Conservation (phyloP, 1,140 invertebrate species). For the Musca vetustissima region DNA sequence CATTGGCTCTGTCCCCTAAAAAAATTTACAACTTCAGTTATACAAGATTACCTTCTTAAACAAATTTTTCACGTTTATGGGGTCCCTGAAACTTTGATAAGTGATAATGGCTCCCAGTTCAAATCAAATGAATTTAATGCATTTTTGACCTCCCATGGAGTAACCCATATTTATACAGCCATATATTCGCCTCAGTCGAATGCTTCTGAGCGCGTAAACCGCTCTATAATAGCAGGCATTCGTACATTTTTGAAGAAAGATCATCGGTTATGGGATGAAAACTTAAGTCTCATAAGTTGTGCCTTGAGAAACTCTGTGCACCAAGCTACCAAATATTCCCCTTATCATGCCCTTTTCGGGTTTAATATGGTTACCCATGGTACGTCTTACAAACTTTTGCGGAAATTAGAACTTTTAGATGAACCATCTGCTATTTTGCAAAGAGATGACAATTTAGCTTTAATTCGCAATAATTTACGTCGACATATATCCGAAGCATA, state of each 20-base stretch:
- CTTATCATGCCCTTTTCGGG: conserved; percentile 28
- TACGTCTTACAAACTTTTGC: not conserved
- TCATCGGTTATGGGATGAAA: conserved; percentile 27
- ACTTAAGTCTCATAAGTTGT: conserved; percentile 22
- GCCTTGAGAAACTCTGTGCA: conserved; percentile 21
- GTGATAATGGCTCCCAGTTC: conserved; percentile 1
- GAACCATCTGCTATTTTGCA: too few relatives aligned
- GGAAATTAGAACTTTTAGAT: too few relatives aligned
- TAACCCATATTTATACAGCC: not conserved
- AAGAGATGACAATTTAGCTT: too few relatives aligned
- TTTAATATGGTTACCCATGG: conserved; percentile 28
- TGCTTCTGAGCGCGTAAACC: not conserved
- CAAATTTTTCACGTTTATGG: conserved; percentile 18
- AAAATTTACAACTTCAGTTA: not conserved
- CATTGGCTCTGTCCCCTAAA: not conserved
- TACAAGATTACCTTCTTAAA: not conserved
- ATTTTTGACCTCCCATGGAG: conserved; percentile 2
- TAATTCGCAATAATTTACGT: too few relatives aligned
- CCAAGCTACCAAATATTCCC: conserved; percentile 18
- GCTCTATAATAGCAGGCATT: conserved; percentile 8
- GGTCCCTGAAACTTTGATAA: conserved; percentile 7
- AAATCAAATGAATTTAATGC: not conserved
- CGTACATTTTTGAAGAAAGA: conserved; percentile 12
- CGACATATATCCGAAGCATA: too few relatives aligned
- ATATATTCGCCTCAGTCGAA: conserved; percentile 14